These are phyloP conservation scores for Cyrtonyx montezumae DNA, from an alignment of 2,113 vertebrate genomes.

Conservation along the genomic window DNA sequence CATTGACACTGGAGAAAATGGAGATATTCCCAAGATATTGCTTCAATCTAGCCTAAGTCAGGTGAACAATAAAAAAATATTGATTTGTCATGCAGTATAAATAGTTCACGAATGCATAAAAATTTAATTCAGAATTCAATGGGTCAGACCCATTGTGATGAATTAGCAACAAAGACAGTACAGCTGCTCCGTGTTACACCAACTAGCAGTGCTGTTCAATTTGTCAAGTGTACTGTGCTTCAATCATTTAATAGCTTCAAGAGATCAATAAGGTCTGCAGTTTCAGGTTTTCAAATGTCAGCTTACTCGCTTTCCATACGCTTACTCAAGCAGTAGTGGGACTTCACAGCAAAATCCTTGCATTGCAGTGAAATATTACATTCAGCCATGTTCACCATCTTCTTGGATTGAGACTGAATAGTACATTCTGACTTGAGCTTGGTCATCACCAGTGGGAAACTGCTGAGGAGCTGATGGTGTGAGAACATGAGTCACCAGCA, in stretches of 20 bases:
- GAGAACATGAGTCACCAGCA: background rate
- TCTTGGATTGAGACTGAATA: background rate
- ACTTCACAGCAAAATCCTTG: background rate
- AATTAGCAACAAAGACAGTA: background rate
- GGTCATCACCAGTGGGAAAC: background rate
- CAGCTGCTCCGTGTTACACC: background rate
- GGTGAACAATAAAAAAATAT: conserved; percentile 14
- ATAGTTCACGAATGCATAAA: background rate
- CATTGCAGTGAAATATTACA: background rate
- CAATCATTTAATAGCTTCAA: conserved; percentile 11
- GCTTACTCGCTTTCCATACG: background rate
- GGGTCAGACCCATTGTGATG: background rate
- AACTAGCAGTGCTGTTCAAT: background rate
- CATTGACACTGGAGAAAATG: background rate
- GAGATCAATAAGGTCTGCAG: background rate
- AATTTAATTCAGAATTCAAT: conserved; percentile 21
- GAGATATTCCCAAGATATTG: conserved; percentile 26
- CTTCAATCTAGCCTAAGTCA: conserved; percentile 31
- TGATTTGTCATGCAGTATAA: conserved; percentile 33
- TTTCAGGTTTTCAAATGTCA: conserved; percentile 22
- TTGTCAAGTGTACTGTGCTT: background rate
- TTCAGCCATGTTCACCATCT: background rate
- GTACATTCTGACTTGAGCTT: background rate
- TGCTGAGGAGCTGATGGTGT: background rate
- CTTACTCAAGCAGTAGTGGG: background rate